Conservation (phyloP, 2,113 vertebrate genomes). For the Barbus barbus region DNA sequence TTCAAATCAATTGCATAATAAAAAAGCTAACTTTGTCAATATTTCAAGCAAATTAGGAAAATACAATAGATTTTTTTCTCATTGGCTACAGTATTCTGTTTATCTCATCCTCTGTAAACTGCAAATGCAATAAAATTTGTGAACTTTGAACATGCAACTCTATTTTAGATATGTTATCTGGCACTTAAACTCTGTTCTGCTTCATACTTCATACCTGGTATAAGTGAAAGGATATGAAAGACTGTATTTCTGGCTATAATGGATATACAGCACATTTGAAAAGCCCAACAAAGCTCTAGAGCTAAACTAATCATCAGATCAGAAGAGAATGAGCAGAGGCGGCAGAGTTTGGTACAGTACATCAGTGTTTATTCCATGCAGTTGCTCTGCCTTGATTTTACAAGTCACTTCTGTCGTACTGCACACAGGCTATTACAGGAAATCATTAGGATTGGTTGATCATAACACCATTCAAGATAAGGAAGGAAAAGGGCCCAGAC, state of each 20-base stretch:
- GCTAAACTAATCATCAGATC: not conserved
- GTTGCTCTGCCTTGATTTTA: conserved; percentile 86
- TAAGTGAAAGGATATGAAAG: not conserved
- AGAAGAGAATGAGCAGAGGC: conserved; percentile 8
- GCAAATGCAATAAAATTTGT: conserved; percentile 32
- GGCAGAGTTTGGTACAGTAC: conserved; percentile 77
- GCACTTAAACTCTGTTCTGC: not conserved
- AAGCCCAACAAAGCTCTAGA: too few relatives aligned
- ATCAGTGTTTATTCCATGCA: conserved; percentile 97
- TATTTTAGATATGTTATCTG: not conserved
- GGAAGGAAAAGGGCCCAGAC: conserved; percentile 44
- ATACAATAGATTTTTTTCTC: too few relatives aligned
- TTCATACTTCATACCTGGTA: not conserved
- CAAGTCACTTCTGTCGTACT: conserved; percentile 82
- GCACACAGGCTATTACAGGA: conserved; percentile 82
- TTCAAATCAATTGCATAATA: too few relatives aligned
- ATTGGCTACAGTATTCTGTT: too few relatives aligned
- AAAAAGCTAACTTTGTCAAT: too few relatives aligned
- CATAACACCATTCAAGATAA: conserved; percentile 71
- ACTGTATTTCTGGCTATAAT: not conserved
- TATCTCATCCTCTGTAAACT: not conserved
- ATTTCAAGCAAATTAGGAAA: too few relatives aligned
- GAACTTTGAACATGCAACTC: conserved; percentile 39
- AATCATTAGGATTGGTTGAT: conserved; percentile 74
- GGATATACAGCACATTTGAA: not conserved